A percentile compares a stretch with the other conserved stretches of the same genome.
These are phyloP conservation scores for Pteronotus mesoamericanus DNA, from an alignment of 2,797 vertebrate species.

Conservation along the genomic window DNA sequence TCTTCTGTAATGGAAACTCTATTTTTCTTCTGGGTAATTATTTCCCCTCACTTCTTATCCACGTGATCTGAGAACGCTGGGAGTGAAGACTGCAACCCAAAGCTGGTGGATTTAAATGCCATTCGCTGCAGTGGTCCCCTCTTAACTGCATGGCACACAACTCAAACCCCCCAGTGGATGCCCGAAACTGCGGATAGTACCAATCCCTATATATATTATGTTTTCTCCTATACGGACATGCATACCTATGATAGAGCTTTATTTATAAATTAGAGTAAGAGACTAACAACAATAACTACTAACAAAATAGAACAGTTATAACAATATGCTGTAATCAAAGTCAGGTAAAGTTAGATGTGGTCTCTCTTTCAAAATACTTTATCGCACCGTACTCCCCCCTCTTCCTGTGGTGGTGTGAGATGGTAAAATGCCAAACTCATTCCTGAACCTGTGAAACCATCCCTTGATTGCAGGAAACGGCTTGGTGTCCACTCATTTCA, in stretches of 20 bases:
- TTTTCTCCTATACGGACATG: neutral
- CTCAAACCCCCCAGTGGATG: neutral
- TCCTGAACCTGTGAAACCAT: neutral
- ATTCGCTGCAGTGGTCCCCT: no score
- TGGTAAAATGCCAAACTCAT: neutral
- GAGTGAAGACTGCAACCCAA: neutral
- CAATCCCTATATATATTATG: neutral
- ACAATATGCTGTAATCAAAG: neutral
- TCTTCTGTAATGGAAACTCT: neutral
- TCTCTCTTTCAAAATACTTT: neutral
- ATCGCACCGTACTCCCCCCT: neutral
- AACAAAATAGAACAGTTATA: neutral
- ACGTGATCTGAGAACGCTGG: fast-evolving
- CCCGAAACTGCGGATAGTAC: neutral
- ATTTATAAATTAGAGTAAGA: neutral
- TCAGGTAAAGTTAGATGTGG: neutral
- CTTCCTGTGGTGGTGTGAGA: neutral
- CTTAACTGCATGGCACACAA: neutral
- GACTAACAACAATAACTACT: neutral
- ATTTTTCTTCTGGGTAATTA: neutral
- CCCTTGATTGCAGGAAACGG: neutral
- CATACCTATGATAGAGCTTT: neutral
- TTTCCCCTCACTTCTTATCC: neutral
- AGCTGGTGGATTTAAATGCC: fast-evolving
- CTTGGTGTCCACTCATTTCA: neutral